phyloP scores from a whole-genome alignment of 1,140 invertebrate genomes.

The Ladona fulva region DNA sequence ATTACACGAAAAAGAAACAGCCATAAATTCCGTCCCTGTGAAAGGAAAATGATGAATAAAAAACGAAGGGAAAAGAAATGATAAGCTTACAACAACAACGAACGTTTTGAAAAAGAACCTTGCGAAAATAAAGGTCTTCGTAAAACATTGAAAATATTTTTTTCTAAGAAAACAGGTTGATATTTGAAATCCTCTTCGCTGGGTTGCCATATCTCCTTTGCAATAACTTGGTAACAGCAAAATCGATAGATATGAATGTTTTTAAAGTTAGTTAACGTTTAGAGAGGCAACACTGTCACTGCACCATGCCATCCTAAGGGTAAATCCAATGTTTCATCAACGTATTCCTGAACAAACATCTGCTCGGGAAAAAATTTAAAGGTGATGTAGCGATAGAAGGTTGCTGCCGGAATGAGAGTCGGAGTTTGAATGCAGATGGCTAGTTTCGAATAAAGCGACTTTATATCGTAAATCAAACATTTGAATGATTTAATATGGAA shows the following conservation, averaged over 20 bases:
- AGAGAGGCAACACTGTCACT: neutral
- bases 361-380: neutral
- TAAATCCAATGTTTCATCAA: slow-evolving; percentile 6
- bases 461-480: too few relatives aligned
- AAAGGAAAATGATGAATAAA: neutral
- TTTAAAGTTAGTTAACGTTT: neutral
- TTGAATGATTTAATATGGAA: too few relatives aligned
- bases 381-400: neutral
- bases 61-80: neutral
- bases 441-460: too few relatives aligned
- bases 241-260: neutral
- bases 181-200: neutral
- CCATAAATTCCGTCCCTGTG: too few relatives aligned
- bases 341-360: neutral
- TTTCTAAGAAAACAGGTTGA: neutral
- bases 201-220: neutral
- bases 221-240: neutral
- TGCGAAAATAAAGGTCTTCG: too few relatives aligned
- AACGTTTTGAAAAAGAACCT: neutral
- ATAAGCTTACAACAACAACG: neutral
- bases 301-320: neutral
- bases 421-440: too few relatives aligned
- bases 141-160: neutral
- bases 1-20: too few relatives aligned
- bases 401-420: too few relatives aligned